Percentiles rank a stretch among this genome's conserved stretches.
These are phyloP conservation scores for Rhagophthalmus giganteus DNA, from an alignment of 2,888 invertebrate species.

Conservation along the genomic window DNA sequence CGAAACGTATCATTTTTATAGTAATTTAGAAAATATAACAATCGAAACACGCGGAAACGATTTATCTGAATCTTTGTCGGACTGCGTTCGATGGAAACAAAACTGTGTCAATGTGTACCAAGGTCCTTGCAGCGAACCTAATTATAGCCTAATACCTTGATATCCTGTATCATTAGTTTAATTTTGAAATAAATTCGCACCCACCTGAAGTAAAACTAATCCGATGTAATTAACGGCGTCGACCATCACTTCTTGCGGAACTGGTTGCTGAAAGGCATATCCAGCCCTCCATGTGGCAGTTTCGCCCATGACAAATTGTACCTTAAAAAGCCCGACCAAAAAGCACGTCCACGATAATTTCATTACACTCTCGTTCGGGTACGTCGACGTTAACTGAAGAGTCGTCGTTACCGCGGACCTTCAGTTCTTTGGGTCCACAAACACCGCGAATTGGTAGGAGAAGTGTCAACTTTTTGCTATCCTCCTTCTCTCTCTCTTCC, in stretches of 20 bases:
- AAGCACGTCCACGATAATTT: too few species aligned
- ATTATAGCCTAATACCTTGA: background rate
- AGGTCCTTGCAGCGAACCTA: background rate
- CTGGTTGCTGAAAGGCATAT: slow-evolving; percentile 41
- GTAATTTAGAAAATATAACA: slow-evolving; percentile 6
- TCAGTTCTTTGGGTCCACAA: too few species aligned
- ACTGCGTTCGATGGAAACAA: too few species aligned
- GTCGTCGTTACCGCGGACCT: slow-evolving; percentile 16
- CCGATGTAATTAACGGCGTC: slow-evolving; percentile 78
- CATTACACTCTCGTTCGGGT: slow-evolving; percentile 15
- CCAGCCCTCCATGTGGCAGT: slow-evolving; percentile 17
- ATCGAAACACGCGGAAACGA: slow-evolving; percentile 13
- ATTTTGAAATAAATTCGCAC: too few species aligned
- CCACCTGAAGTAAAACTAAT: slow-evolving; percentile 66
- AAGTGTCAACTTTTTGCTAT: too few species aligned
- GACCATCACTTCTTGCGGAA: slow-evolving; percentile 75
- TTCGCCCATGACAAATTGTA: slow-evolving; percentile 6
- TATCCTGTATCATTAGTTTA: too few species aligned
- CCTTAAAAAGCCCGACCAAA: slow-evolving; percentile 11
- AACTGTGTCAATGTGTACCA: too few species aligned
- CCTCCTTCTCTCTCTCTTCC: too few species aligned
- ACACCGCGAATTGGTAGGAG: slow-evolving; percentile 7
- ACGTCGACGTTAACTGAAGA: slow-evolving; percentile 23
- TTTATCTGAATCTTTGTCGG: slow-evolving; percentile 14
- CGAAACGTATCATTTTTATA: too few species aligned